Conservation (phyloP, 2,888 invertebrate genomes). For the Cosmopolites sordidus region DNA sequence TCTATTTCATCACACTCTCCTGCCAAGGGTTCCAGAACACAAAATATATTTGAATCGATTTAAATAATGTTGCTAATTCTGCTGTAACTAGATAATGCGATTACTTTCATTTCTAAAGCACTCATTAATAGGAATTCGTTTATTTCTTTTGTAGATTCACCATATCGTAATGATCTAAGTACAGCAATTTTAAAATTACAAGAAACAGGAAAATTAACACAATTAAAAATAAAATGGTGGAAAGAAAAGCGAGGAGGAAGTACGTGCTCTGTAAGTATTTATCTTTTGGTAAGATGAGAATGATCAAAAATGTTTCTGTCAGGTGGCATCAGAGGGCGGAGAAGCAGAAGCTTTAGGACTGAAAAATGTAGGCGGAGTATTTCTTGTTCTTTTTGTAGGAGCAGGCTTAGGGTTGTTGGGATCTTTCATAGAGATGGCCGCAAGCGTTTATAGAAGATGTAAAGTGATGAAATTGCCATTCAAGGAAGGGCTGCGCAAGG, state of each 20-base stretch:
- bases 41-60: neutral
- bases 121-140: too few relatives aligned
- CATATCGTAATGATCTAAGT: conserved; percentile 72
- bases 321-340: conserved; percentile 46
- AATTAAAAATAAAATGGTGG: conserved; percentile 88
- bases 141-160: conserved; percentile 53
- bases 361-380: conserved; percentile 81
- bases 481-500: conserved; percentile 62
- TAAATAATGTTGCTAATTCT: too few relatives aligned
- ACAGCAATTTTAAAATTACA: conserved; percentile 79
- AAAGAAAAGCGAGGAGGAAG: conserved; percentile 75
- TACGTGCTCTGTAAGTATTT: conserved; percentile 59
- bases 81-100: too few relatives aligned
- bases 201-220: conserved; percentile 73
- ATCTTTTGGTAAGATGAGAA: neutral
- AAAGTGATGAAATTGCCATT: conserved; percentile 55
- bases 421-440: conserved; percentile 64
- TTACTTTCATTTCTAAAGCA: neutral
- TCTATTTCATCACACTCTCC: too few relatives aligned
- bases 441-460: conserved; percentile 46
- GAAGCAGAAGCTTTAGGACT: conserved; percentile 62
- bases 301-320: neutral
- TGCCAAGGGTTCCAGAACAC: too few relatives aligned
- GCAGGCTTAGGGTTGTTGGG: conserved; percentile 61
- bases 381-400: conserved; percentile 69